Base-by-base conservation (phyloP, 1,140 invertebrate species). In the Listronotus bonariensis region DNA sequence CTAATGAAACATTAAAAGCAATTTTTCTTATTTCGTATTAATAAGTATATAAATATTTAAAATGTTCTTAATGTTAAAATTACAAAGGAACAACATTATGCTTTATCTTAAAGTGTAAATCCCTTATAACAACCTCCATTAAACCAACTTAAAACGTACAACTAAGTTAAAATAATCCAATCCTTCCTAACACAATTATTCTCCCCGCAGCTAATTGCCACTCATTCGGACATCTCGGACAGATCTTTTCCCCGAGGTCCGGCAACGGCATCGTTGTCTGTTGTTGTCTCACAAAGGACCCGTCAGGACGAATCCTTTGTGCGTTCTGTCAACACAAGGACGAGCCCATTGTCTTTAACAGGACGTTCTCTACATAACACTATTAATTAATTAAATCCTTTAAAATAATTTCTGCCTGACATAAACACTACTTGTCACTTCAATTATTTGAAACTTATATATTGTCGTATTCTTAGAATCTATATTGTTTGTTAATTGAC, bases 371-470 rank as follows among this genome's bases (percentile, higher is more conserved):
- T 15, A 54, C 46, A 57, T 65, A 65, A 57, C 52, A 65, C 62
- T 65, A 65, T 65, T 65, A 65, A 65, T 65, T 65, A 65, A 65
- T 65, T 65, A 65, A 15, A 58, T 36, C 55, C 62, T 58, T 65
- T 58, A 56, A 65, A 65, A 65, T 54, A 65, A 65, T 65, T 58
- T 57, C 54, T 32, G 34, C 42, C 60, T 65, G 62, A 51, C 54
- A 54, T 45, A 34, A 40, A 65, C 62, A 65, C 45, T 65, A 63
- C 60, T 65, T 65, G 62, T 65, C 62, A 65, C 36, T 54, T 32
- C 36, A 36, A 38, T 10, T 45, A 63, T 54, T 63, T 32, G 52
- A 54, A 46, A 34, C 31, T 18, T 12, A 26, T 48, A 20, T 36
- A 12, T 10, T 10, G 34, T 12, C 8, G 11, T 12, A 36, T 36